Base-by-base conservation (phyloP, 2,888 invertebrate species). In the Agonopterix arenella region DNA sequence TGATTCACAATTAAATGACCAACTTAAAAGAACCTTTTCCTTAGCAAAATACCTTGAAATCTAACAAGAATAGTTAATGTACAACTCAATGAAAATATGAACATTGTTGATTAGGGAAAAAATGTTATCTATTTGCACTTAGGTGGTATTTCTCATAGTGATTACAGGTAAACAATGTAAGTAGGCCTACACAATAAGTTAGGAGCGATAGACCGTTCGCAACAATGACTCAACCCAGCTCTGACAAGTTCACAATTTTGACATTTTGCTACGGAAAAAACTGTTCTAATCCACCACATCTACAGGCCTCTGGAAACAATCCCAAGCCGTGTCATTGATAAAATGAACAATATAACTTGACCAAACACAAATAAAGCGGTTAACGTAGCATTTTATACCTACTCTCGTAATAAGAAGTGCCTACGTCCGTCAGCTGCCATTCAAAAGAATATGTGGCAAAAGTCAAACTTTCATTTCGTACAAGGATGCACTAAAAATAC, bases 401-500 rank as follows among this genome's bases (percentile, higher is more conserved):
- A 83, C 80, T 78, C 75, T 81, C 76, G 75, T 78, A 80, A 81
- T 73, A 78, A 80, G 73, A 83, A 73, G 77, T 82, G 81, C 80
- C 81, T 81, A 82, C 80, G 81, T 81, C 83, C 81, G 84, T 88
- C 89, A 89, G 84, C 86, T 88, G 89, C 89, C 88, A 85, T 88
- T 84, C 89, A 86, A 84, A 77, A 81, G 85, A 88, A 88, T 89
- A 89, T 89, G 89, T 89, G 89, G 89, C 89, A 89, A 86, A 89
- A 89, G 88, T 89, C 88, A 88, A 88, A 88, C 89, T 88, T 88
- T 88, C 88, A 86, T 88, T 85, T 86, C 80, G 80, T 82, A 86
- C 88, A 84, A 88, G 86, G 88, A 85, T 86, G 78, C 82, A 84
- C 89, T 86, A 88, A 80, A 89, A 89, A 89, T 89, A 89, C 75